These are phyloP conservation scores for Oncorhynchus mykiss DNA, from an alignment of 2,113 vertebrate species.

Conservation along the genomic window DNA sequence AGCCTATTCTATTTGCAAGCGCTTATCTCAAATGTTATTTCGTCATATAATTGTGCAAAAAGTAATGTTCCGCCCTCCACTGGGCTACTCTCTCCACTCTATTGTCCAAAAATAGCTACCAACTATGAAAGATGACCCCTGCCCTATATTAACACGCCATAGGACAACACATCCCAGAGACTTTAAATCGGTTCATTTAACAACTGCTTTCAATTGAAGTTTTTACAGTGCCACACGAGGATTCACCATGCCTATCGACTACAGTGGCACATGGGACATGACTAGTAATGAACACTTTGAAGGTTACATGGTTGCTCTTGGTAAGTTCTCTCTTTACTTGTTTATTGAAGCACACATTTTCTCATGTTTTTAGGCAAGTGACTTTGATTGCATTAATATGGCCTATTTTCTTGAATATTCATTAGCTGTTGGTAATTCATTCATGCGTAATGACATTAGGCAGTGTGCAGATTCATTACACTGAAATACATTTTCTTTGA, in stretches of 20 bases:
- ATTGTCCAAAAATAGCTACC: slow-evolving; percentile 37
- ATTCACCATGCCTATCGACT: slow-evolving; percentile 76
- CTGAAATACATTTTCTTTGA: neutral
- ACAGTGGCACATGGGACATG: slow-evolving; percentile 84
- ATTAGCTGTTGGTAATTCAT: no score
- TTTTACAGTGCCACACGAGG: slow-evolving; percentile 20
- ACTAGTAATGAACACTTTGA: slow-evolving; percentile 83
- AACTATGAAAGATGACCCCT: slow-evolving; percentile 51
- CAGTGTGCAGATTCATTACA: no score
- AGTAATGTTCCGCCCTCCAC: slow-evolving; percentile 21
- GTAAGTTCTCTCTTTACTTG: slow-evolving; percentile 63
- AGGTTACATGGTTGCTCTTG: slow-evolving; percentile 82
- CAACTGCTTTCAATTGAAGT: neutral
- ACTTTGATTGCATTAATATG: no score
- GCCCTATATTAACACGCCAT: slow-evolving; percentile 54
- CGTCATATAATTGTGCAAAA: slow-evolving; percentile 38
- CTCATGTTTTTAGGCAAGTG: no score
- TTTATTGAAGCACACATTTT: no score
- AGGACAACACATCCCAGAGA: slow-evolving; percentile 5
- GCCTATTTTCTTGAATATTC: no score
- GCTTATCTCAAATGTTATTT: slow-evolving; percentile 21
- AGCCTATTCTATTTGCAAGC: neutral
- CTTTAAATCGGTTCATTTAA: slow-evolving; percentile 4
- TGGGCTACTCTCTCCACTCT: slow-evolving; percentile 5
- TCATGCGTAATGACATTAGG: no score